Base-by-base conservation (phyloP, 2,888 invertebrate species). In the Sicus ferrugineus region DNA sequence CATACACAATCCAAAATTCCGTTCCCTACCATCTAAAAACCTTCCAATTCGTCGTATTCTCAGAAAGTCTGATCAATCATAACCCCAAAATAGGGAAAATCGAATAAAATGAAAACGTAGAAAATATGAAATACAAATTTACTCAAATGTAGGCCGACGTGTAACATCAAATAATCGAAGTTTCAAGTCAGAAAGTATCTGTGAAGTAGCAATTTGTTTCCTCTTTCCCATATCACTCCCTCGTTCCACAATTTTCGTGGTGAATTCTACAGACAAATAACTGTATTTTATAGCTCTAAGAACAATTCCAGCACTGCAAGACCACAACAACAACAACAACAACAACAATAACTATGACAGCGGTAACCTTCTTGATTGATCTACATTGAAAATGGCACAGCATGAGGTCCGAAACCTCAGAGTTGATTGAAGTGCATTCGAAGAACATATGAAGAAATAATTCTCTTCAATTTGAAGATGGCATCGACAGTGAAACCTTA, bases 391-490 rank as follows among this genome's bases (percentile, higher is more conserved):
- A 38, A 23, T n/a, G 34, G 23, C 38, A 11, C 38, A 61, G 61
- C 34, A 42, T 21, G 42, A 14, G n/a, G 42, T 21, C 42, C 14
- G n/a, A 14, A 23, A 6, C 23, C 11, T 21, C 9, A 21, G 6
- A 14, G 14, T 21, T 11, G 14, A 21, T 61, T 34, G 14, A 26
- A 34, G 34, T 11, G 48, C 30, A 30, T 31, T 50, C 2, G 64
- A 14, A 16, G 42, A 26, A 48, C 63, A 46, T 48, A 28, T 63
- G 48, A 46, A 63, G 28, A 42, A 63, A n/a, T 52, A 52, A 52
- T 61, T 61, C 19, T n/a, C 7, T 42, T 9, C 23, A 21, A 59
- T n/a, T 38, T 61, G 61, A 42, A 61, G 61, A 61, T 61, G 61
- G 23, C 34, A 61, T 61, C 61, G 23, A 14, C 23, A 16, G 21